Percentiles rank a stretch among this genome's conserved stretches.
These are phyloP conservation scores for Argentina silus DNA, from an alignment of 2,797 vertebrate species.

Conservation along the genomic window DNA sequence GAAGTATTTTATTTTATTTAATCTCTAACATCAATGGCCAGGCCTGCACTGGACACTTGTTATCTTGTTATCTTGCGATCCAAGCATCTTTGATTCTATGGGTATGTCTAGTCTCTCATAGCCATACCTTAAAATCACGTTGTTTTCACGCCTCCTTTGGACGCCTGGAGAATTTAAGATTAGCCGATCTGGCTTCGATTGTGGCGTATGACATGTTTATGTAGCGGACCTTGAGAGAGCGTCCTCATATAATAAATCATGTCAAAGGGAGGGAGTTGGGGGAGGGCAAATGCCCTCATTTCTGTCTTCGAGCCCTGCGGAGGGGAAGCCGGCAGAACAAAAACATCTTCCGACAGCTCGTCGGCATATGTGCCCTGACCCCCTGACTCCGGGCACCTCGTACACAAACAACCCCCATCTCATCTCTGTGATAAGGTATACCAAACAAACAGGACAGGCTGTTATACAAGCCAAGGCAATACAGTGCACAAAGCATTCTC, in stretches of 20 bases:
- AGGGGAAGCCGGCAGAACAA: conserved; percentile 27
- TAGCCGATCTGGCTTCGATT: not conserved
- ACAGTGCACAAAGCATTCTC: conserved; percentile 7
- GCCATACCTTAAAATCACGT: too few relatives aligned
- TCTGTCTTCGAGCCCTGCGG: conserved; percentile 7
- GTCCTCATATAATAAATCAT: conserved; percentile 56
- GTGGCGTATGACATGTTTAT: conserved; percentile 47
- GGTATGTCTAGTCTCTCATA: not conserved
- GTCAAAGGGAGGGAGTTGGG: conserved; percentile 31
- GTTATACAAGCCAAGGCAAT: conserved; percentile 1
- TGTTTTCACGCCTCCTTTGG: not conserved
- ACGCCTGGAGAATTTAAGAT: not conserved
- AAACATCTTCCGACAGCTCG: conserved; percentile 31
- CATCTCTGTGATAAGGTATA: conserved; percentile 4
- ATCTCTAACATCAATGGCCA: too few relatives aligned
- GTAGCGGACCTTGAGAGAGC: conserved; percentile 46
- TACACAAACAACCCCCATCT: conserved; percentile 7
- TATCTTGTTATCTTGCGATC: not conserved
- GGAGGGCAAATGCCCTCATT: conserved; percentile 14
- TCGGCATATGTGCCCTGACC: conserved; percentile 12
- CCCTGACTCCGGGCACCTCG: conserved; percentile 7
- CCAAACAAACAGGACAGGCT: not conserved
- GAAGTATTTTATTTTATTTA: too few relatives aligned
- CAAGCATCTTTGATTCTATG: not conserved
- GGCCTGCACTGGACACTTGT: too few relatives aligned